Evolutionary conservation across 2,113 vertebrate genomes (phyloP).

Genomic region (Thryonomys swinderianus): DNA sequence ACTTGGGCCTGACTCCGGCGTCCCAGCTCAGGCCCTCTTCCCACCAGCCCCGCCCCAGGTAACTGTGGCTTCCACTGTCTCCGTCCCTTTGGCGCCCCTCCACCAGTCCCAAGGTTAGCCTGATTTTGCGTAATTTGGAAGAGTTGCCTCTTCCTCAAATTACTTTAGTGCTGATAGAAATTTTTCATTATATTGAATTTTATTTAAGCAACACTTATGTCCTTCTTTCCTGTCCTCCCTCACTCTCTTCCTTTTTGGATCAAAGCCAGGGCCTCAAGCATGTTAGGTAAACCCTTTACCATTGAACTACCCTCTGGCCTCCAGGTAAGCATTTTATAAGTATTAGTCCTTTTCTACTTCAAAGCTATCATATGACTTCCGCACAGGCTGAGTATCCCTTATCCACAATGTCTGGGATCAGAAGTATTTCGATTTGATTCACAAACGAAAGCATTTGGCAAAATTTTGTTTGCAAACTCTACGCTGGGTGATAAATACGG

Average conservation of each 20-base stretch:
- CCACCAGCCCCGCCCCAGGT: accelerated
- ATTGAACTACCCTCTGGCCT: not conserved
- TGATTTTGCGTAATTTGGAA: not conserved
- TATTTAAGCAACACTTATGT: not conserved
- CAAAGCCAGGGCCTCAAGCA: not conserved
- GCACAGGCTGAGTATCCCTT: not conserved
- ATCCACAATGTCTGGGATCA: not conserved
- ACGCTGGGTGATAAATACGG: not conserved
- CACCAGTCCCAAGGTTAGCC: too few relatives aligned
- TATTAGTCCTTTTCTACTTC: not conserved
- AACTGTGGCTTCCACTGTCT: not conserved
- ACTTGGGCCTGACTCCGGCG: not conserved
- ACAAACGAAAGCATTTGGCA: not conserved
- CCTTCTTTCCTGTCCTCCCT: not conserved
- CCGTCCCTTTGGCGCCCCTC: not conserved
- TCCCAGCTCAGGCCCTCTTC: accelerated
- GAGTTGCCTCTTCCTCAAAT: constrained; percentile 11
- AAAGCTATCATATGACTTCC: not conserved
- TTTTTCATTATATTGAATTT: not conserved
- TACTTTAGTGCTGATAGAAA: not conserved
- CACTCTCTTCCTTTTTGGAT: not conserved
- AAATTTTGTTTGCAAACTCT: not conserved
- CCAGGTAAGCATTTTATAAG: not conserved
- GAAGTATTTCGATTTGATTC: not conserved
- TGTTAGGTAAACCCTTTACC: not conserved